Percentiles rank a stretch among this genome's conserved stretches.
Evolutionary conservation across 2,113 vertebrate species (phyloP).

Genomic region (Paradisaea rubra): DNA sequence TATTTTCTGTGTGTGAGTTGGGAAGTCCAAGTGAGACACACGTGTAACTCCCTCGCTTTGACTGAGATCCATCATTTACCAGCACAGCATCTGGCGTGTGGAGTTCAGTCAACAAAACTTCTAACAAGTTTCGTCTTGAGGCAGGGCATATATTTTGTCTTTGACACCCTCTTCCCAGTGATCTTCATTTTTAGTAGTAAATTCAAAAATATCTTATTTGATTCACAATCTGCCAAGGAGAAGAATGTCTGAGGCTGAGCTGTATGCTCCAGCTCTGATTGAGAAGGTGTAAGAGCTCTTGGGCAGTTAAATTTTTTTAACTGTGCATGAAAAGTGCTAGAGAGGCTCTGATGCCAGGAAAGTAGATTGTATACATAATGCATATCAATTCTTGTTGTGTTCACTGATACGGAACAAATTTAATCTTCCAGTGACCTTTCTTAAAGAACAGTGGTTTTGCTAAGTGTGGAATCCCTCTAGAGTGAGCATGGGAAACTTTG

Average conservation of each 20-base stretch:
- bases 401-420: constrained; percentile 47
- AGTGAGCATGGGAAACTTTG: constrained; percentile 5
- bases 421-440: constrained; percentile 51
- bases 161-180: background rate
- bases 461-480: background rate
- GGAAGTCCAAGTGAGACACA: background rate
- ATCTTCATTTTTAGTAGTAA: constrained; percentile 18
- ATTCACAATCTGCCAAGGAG: constrained; percentile 11
- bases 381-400: constrained; percentile 14
- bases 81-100: background rate
- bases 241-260: background rate
- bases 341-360: constrained; percentile 6
- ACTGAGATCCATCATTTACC: background rate
- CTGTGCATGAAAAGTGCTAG: constrained; percentile 1
- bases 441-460: background rate
- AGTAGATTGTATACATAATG: constrained; percentile 54
- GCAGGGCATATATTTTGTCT: background rate
- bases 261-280: background rate
- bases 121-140: background rate
- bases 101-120: constrained; percentile 9
- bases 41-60: background rate
- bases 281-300: constrained; percentile 14
- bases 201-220: constrained; percentile 17
- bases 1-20: background rate
- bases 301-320: background rate